Evolutionary conservation across 1,140 invertebrate genomes (phyloP), one percentile per base, ranked within the genome.

Genomic region (Bacillus rossius): DNA sequence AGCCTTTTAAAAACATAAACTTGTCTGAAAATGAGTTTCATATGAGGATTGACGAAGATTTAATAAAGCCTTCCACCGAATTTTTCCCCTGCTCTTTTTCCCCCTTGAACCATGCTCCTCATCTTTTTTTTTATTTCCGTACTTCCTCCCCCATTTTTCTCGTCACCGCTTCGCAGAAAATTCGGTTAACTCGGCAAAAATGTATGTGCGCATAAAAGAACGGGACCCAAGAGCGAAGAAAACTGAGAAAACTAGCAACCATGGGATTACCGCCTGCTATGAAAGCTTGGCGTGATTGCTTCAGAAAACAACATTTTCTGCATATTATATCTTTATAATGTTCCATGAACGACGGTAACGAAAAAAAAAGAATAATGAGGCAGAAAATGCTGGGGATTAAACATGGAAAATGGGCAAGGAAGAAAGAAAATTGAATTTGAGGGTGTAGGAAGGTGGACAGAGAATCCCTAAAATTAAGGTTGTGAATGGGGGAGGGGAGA

Each of bases 11-110:
- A 57, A 62, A 59, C 50, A 52, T 54, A 58, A 59, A 59, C 57
- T 62, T 49, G 56, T 59, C 49, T 38, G 59, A 61, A 61, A 61
- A 61, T 61, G 59, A 61, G 59, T 61, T 62, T 62, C 61, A 62
- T 62, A 59, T 62, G 61, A 62, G 56, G 52, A 62, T 62, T 62
- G 51, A 59, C 64, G 43, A 47, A 56, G 57, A 58, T 56, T 56
- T 49, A 50, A 57, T 50, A 65, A 61, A 63, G 45, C 55, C 47
- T n/a, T 43, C 45, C 22, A 14, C 37, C 49, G 34, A 54, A n/a
- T 29, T 50, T 50, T 34, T 50, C 34, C 23, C 34, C 19, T 50
- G 43, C 29, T 55, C 53, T 26, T 49, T 49, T 49, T 22, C 17
- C n/a, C 20, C 47, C 14, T 14, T n/a, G 14, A 49, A 45, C 20